These are phyloP conservation scores for Philopotamus ludificatus DNA, from an alignment of 1,140 invertebrate species.

Conservation along the genomic window DNA sequence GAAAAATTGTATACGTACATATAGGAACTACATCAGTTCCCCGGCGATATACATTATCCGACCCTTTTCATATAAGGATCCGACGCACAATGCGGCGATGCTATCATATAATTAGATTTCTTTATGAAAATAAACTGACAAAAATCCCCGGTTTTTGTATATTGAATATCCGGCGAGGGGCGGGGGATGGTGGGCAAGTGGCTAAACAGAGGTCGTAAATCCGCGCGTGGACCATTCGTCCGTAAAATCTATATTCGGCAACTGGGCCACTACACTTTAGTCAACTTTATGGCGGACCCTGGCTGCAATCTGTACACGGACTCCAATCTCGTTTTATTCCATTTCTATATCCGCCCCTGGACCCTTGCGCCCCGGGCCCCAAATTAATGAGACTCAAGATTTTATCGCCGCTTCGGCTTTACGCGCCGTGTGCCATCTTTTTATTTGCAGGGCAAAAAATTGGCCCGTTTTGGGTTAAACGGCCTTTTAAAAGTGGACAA, in stretches of 20 bases:
- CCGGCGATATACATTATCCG: not conserved
- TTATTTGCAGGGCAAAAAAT: no score
- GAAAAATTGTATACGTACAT: no score
- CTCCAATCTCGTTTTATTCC: no score
- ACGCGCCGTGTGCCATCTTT: no score
- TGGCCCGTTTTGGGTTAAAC: no score
- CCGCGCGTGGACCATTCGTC: slow-evolving; percentile 1
- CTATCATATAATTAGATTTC: slow-evolving; percentile 22
- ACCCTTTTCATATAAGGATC: not conserved
- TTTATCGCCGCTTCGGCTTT: no score
- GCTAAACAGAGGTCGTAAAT: slow-evolving; percentile 20
- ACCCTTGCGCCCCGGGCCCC: no score
- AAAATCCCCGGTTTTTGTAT: slow-evolving; percentile 16
- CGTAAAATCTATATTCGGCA: slow-evolving; percentile 11
- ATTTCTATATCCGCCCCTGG: no score
- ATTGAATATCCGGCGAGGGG: slow-evolving; percentile 9
- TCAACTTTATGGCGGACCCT: not conserved
- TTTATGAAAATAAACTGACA: slow-evolving; percentile 20
- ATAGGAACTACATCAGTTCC: not conserved
- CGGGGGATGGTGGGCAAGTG: slow-evolving; percentile 1
- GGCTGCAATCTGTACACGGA: no score
- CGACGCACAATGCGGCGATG: not conserved
- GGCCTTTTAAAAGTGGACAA: no score
- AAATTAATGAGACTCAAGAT: no score
- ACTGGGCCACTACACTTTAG: not conserved